Conservation (phyloP, 2,888 invertebrate species). For the Calephelis perditalis region DNA sequence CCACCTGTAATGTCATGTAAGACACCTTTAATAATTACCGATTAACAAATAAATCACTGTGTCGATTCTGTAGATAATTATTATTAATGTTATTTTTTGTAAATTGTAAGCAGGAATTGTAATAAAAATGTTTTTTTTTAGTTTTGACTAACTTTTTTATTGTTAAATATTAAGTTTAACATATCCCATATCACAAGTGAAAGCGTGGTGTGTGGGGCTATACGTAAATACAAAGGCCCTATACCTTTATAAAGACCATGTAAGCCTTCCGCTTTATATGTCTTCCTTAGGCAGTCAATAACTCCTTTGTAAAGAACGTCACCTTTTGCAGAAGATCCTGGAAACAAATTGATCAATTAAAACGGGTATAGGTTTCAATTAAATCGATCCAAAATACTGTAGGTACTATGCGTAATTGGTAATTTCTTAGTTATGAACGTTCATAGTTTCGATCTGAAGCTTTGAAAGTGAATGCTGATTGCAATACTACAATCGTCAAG, state of each 20-base stretch:
- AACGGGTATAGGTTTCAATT: neutral
- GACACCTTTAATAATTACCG: neutral
- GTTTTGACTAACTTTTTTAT: constrained; percentile 39
- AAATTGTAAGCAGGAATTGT: constrained; percentile 4
- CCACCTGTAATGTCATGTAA: constrained; percentile 39
- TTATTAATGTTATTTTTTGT: neutral
- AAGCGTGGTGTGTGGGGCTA: constrained; percentile 88
- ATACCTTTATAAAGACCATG: constrained; percentile 89
- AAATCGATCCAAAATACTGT: no score
- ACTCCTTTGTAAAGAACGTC: constrained; percentile 84
- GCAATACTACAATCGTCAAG: no score
- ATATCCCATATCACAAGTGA: constrained; percentile 88
- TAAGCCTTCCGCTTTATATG: constrained; percentile 86
- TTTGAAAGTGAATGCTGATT: no score
- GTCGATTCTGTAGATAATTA: neutral
- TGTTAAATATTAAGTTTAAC: constrained; percentile 54
- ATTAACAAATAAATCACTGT: neutral
- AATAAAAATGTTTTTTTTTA: neutral
- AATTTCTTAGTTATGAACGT: no score
- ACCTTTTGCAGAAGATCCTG: constrained; percentile 80
- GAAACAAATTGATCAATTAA: constrained; percentile 29
- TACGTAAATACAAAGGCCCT: constrained; percentile 84
- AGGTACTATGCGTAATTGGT: no score
- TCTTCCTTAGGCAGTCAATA: constrained; percentile 87
- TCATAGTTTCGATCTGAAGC: no score